These are phyloP conservation scores for Hestina assimilis DNA, from an alignment of 1,140 invertebrate species.

Conservation along the genomic window DNA sequence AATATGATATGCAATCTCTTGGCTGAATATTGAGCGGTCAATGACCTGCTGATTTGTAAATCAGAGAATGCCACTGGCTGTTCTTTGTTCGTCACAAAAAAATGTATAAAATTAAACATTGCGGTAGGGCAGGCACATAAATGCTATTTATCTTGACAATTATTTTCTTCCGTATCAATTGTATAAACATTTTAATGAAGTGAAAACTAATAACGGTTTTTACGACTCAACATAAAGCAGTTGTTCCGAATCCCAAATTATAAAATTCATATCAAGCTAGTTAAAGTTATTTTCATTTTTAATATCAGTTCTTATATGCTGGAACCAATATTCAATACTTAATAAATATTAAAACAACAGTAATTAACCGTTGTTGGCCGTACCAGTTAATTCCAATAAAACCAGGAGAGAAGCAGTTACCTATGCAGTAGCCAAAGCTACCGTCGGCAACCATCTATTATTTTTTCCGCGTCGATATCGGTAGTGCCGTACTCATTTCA, in stretches of 20 bases:
- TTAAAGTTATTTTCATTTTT: too few species aligned
- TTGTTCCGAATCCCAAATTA: too few species aligned
- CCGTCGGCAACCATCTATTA: conserved; percentile 47
- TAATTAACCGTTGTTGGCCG: too few species aligned
- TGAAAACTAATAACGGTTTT: too few species aligned
- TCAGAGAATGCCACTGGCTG: conserved; percentile 26
- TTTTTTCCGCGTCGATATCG: conserved; percentile 43
- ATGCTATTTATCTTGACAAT: background rate
- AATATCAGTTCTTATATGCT: too few species aligned
- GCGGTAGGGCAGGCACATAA: conserved; percentile 27
- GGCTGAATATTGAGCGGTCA: conserved; percentile 49
- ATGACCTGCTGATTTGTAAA: conserved; percentile 37
- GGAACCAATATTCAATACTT: too few species aligned
- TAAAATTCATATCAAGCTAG: too few species aligned
- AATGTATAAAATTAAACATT: conserved; percentile 20
- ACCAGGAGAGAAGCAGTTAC: background rate
- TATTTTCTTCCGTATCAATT: conserved; percentile 4
- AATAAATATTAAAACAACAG: too few species aligned
- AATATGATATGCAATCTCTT: conserved; percentile 57
- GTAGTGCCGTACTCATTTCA: conserved; percentile 42
- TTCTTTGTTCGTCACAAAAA: conserved; percentile 18
- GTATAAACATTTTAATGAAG: too few species aligned
- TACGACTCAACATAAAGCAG: too few species aligned
- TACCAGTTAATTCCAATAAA: background rate
- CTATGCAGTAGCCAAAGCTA: conserved; percentile 36